Evolutionary conservation across 1,140 invertebrate species (phyloP).

Genomic region (Onthophagus taurus): DNA sequence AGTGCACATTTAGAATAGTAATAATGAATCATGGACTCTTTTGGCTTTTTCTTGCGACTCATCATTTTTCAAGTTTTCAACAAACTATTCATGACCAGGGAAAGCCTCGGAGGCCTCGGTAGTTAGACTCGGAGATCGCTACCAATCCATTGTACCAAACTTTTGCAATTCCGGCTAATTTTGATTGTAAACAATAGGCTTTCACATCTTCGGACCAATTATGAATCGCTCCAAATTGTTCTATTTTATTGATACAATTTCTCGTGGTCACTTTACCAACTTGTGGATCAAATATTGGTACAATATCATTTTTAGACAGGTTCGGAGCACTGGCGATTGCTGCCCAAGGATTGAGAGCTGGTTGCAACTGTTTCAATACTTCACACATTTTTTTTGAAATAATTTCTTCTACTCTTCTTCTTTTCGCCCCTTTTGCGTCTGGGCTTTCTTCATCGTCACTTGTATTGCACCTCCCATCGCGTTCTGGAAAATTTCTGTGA

Average conservation of each 20-base stretch:
- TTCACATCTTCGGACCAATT: not conserved
- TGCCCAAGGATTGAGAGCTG: not conserved
- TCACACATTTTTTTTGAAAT: not conserved
- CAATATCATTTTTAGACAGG: not conserved
- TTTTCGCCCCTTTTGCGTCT: not conserved
- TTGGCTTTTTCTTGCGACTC: not conserved
- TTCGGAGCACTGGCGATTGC: not conserved
- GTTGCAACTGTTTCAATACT: not conserved
- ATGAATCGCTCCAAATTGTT: not conserved
- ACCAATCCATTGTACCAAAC: not conserved
- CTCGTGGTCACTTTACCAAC: not conserved
- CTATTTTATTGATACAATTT: not conserved
- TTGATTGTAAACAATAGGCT: not conserved
- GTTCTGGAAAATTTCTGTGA: too few species aligned
- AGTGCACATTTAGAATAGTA: not conserved
- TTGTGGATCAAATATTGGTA: not conserved
- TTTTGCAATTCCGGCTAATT: not conserved
- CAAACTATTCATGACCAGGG: not conserved
- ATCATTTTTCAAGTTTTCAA: not conserved
- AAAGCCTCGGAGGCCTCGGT: too few species aligned
- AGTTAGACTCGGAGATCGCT: too few species aligned
- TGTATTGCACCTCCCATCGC: too few species aligned
- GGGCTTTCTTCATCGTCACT: not conserved
- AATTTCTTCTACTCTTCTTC: not conserved
- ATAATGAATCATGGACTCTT: slow-evolving; percentile 1